Base-by-base conservation (phyloP, 2,888 invertebrate species). In the Operophtera brumata region DNA sequence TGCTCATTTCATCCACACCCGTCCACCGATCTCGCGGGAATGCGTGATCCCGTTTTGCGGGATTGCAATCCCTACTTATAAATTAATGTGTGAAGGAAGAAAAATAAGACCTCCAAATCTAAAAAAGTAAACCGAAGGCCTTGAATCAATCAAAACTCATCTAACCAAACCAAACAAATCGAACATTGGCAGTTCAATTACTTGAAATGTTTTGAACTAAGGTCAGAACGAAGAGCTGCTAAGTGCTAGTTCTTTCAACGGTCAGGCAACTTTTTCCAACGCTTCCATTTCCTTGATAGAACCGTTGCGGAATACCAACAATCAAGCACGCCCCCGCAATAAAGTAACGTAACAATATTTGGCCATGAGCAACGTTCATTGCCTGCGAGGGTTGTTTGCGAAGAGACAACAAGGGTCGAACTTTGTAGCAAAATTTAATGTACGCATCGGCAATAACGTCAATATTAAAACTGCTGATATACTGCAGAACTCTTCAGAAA, bases 261-360 rank as follows among this genome's bases (percentile, higher is more conserved):
- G 45, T 25, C 42, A 30, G 12, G 10, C 3, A 13, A 34, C 37
- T 43, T 39, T 57, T 55, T 54, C 54, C 55, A 42, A 50, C 50
- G 9, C 45, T 52, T 47, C 46, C 14, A 43, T 52, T 46, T 45
- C 61, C 47, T 58, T 62, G 59, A 72, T 67, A 59, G 64, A 66
- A 61, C 57, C 54, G 46, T 61, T 56, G 52, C 50, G 55, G 61
- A 60, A 54, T 59, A 57, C 43, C 56, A 61, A 58, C 52, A 44
- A 43, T 46, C 62, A 51, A 52, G 56, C 56, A 64, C 62, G 64
- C 57, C 57, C 64, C 63, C 57, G 65, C 62, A 63, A 72, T 67
- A 74, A 78, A 78, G 81, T 78, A 78, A 71, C 69, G 59, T 71
- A 71, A 70, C 69, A 80, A 78, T 75, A 80, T 82, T 77, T 73